Evolutionary conservation across 2,797 vertebrate genomes (phyloP), one percentile per base, ranked within the genome.

Genomic region (Acanthurus leucopareius): DNA sequence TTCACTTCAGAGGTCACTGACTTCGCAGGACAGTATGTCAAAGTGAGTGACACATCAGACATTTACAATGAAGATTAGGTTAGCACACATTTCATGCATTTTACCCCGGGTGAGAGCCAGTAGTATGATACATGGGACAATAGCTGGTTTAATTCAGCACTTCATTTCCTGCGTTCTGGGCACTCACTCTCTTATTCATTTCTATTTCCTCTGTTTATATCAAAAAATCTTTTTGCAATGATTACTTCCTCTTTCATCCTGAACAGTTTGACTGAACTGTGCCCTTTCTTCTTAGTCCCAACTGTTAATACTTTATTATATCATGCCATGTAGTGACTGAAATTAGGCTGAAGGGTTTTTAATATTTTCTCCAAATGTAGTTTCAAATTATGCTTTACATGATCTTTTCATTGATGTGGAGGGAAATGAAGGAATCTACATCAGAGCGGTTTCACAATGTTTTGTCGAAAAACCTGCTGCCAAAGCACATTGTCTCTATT

Each of bases 1-100:
- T 99, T 99, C 93, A 98, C 97, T 65, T 84, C 95, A 19, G 98
- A 99, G 91, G 98, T 99, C 92, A 87, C 96, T 19, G 96, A 99
- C 90, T 99, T 99, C 75, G 92, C 85, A 32, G 98, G 98, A 87
- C 97, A 98, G 82, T 98, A 99, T 67, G 98, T 99, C 91, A 99
- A 99, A 98, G 98, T 99, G 83, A 86, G 96, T 95, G 90, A 89
- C 89, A 86, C 82, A 48, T 77, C 76, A 84, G 65, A 71, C 64
- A 80, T 87, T 84, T 87, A 82, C 83, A 87, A 87, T 79, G 71
- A 22, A 67, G 75, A 88, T 89, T 84, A 75, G 62, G 51, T 87
- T 75, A 72, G 69, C 57, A 73, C 52, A 80, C 59, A 83, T 82
- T 61, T 76, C 65, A 67, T 64, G 44, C 63, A 28, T 78, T 82